Percentiles rank a stretch among this genome's conserved stretches.
Evolutionary conservation across 2,888 invertebrate genomes (phyloP).

Genomic region (Eupithecia dodoneata): DNA sequence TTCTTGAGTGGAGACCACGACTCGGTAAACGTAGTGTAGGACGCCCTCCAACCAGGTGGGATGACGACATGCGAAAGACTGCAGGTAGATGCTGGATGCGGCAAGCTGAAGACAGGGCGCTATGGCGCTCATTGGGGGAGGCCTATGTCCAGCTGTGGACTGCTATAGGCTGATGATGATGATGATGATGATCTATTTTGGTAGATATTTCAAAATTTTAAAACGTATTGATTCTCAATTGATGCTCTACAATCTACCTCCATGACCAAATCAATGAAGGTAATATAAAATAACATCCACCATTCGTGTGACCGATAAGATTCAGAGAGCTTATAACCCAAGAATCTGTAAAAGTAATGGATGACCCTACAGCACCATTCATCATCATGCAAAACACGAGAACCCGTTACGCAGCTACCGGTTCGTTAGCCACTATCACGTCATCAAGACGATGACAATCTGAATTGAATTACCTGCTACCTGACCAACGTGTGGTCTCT

Average conservation of each 20-base stretch:
- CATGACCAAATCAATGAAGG: neutral
- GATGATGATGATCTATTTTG: no score
- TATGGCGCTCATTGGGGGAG: no score
- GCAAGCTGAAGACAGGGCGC: no score
- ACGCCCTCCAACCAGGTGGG: no score
- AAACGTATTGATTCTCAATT: neutral
- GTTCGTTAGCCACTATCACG: slow-evolving; percentile 80
- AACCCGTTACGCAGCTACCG: slow-evolving; percentile 73
- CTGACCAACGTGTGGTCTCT: slow-evolving; percentile 81
- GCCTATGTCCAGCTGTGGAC: no score
- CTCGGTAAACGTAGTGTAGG: no score
- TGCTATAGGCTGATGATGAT: no score
- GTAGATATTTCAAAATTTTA: no score
- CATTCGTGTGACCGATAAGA: slow-evolving; percentile 24
- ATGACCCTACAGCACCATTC: slow-evolving; percentile 52
- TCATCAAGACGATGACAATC: slow-evolving; percentile 83
- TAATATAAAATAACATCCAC: slow-evolving; percentile 20
- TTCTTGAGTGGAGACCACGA: no score
- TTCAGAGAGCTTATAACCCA: slow-evolving; percentile 21
- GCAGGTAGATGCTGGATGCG: no score
- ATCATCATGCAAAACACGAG: slow-evolving; percentile 57
- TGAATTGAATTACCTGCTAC: slow-evolving; percentile 82
- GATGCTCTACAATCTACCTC: neutral
- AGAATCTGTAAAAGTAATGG: slow-evolving; percentile 46
- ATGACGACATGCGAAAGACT: no score